A percentile compares a stretch with the other conserved stretches of the same genome.
These are phyloP conservation scores for Tribolium castaneum DNA, from an alignment of 1,140 invertebrate species.

Conservation along the genomic window DNA sequence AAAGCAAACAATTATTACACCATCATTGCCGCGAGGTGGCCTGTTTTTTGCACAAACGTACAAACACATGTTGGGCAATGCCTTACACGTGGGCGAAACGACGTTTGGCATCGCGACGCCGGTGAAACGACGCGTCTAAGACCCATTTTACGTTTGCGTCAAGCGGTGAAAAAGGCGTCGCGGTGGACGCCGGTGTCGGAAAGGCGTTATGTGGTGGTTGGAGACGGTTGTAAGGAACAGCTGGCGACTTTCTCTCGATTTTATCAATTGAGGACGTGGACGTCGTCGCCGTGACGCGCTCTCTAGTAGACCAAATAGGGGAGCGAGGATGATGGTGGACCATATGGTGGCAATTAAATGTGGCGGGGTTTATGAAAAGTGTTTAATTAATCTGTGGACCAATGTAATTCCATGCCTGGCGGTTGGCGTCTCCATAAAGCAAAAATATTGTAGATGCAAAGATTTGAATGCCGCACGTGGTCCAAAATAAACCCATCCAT, in stretches of 20 bases:
- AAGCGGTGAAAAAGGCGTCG: neutral
- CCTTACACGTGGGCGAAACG: neutral
- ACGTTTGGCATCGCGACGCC: neutral
- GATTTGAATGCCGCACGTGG: no score
- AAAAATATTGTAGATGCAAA: no score
- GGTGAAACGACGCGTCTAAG: no score
- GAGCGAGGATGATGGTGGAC: neutral
- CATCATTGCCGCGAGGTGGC: neutral
- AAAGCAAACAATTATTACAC: slow-evolving; percentile 13
- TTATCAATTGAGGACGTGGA: neutral
- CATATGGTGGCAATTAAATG: slow-evolving; percentile 13
- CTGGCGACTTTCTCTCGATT: neutral
- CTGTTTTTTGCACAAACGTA: neutral
- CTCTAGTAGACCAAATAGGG: neutral
- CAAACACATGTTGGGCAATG: slow-evolving; percentile 19
- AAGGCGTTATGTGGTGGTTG: neutral
- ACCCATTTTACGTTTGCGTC: neutral
- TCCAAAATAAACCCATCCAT: no score
- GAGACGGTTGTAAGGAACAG: neutral
- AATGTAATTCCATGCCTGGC: no score
- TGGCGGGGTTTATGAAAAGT: neutral
- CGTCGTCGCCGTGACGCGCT: neutral
- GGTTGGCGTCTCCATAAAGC: no score
- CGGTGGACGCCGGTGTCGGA: neutral
- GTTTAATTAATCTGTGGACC: no score